phyloP scores from a whole-genome alignment of 2,797 vertebrate species.

The Ceyx erithaca region DNA sequence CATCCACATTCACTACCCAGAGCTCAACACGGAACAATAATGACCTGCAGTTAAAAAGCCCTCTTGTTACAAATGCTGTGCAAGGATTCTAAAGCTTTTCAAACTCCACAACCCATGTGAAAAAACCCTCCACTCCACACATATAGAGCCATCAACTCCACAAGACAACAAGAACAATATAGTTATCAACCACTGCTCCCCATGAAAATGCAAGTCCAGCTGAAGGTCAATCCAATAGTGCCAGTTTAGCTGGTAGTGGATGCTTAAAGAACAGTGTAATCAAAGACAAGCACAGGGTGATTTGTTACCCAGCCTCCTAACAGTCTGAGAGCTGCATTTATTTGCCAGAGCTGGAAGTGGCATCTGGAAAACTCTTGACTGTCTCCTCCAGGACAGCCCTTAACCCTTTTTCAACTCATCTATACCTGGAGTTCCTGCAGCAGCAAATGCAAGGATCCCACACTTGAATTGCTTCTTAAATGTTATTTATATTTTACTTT shows the following conservation, averaged over 20 bases:
- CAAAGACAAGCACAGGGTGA: not conserved
- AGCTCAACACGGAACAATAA: not conserved
- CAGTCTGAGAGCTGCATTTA: not conserved
- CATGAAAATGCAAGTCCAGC: not conserved
- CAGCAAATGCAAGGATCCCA: not conserved
- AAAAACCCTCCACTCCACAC: rapidly evolving
- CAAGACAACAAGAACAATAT: not conserved
- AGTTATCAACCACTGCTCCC: not conserved
- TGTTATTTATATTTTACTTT: not conserved
- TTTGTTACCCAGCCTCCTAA: not conserved
- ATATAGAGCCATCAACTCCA: not conserved
- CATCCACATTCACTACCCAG: not conserved
- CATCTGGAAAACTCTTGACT: not conserved
- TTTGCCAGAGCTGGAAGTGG: not conserved
- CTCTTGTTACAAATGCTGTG: not conserved
- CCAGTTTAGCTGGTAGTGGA: not conserved
- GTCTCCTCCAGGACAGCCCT: not conserved
- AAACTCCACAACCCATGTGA: not conserved
- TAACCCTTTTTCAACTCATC: not conserved
- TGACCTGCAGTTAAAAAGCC: conserved; percentile 1
- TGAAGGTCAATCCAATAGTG: conserved; percentile 6
- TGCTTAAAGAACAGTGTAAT: rapidly evolving
- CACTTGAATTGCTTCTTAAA: not conserved
- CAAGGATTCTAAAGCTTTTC: not conserved
- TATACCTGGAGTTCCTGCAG: not conserved